Evolutionary conservation across 2,888 invertebrate genomes (phyloP), one percentile per base, ranked within the genome.

Genomic region (Mamestra brassicae): DNA sequence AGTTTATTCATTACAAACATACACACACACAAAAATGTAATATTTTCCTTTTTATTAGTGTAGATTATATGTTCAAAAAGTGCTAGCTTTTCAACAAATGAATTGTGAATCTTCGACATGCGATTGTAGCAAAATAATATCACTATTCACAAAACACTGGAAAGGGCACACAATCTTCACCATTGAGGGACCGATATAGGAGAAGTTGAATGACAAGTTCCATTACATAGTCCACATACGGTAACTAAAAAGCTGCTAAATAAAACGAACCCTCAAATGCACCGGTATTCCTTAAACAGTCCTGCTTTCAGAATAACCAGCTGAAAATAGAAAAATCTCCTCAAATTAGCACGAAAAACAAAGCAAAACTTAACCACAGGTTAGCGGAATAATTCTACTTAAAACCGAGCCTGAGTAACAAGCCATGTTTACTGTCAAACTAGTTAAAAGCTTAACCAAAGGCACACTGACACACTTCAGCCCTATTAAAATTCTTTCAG

Each of bases 351-450:
- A 58, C 15, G 3, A 55, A 64, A 65, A 61, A 15, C 36, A 38
- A 47, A 72, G 26, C 26, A 47, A 4, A 34, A 63, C 17, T 76
- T 50, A 60, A 62, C 15, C 13, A 36, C 58, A 61, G 52, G 66
- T 72, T 70, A 17, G 57, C 45, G 0, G 65, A 74, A 54, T 57
- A 70, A 63, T 60, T 26, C 65, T 55, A 69, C 63, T 58, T 69
- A 60, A 36, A 62, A 60, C 52, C 42, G 45, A 50, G 45, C 45
- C 13, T 74, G 13, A 84, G 71, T 77, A 71, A 69, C 74, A 75
- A 72, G 54, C 47, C 82, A 74, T 81, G 79, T 77, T 74, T 38
- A 52, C 73, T 63, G 76, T 75, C 76, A 77, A 75, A 72, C 73
- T 60, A 72, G 62, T 69, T 63, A n/a, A 71, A 71, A 71, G 65